Percentiles rank a stretch among this genome's conserved stretches.
Evolutionary conservation across 2,113 vertebrate species (phyloP).

Genomic region (Ceyx margarethae): DNA sequence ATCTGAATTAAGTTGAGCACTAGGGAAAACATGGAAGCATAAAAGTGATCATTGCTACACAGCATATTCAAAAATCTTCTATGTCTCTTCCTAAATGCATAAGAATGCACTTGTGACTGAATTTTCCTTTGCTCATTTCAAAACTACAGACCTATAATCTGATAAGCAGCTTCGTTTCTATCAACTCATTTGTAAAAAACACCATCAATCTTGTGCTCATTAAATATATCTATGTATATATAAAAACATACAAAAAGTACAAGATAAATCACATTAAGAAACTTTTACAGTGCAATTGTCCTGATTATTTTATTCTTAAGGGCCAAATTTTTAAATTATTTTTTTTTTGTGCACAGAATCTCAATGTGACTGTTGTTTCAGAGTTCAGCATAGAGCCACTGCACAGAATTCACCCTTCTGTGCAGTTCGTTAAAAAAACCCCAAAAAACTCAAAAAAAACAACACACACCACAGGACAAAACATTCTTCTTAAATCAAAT

Average conservation of each 20-base stretch:
- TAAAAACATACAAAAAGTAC: constrained; percentile 85
- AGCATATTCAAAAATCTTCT: constrained; percentile 53
- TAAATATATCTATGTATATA: constrained; percentile 84
- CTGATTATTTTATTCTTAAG: constrained; percentile 90
- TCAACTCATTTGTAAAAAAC: constrained; percentile 79
- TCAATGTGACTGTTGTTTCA: constrained; percentile 88
- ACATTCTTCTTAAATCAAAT: constrained; percentile 99
- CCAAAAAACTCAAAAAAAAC: constrained; percentile 31
- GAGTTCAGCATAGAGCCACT: constrained; percentile 82
- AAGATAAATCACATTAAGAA: constrained; percentile 86
- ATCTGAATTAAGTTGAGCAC: constrained; percentile 54
- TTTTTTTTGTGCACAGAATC: constrained; percentile 91
- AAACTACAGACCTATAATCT: constrained; percentile 69
- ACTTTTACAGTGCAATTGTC: constrained; percentile 86
- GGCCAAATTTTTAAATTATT: constrained; percentile 88
- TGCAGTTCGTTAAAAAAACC: constrained; percentile 66
- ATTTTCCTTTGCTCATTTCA: constrained; percentile 64
- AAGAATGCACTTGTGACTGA: constrained; percentile 62
- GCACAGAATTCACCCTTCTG: constrained; percentile 72
- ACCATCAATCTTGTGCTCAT: constrained; percentile 83
- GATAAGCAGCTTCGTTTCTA: constrained; percentile 74
- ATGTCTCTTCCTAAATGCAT: constrained; percentile 63
- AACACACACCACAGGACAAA: constrained; percentile 88
- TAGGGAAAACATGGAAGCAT: constrained; percentile 66
- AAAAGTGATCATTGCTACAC: constrained; percentile 36